Conservation (phyloP, 1,140 invertebrate species). For the Trachymyrmex cornetzi region DNA sequence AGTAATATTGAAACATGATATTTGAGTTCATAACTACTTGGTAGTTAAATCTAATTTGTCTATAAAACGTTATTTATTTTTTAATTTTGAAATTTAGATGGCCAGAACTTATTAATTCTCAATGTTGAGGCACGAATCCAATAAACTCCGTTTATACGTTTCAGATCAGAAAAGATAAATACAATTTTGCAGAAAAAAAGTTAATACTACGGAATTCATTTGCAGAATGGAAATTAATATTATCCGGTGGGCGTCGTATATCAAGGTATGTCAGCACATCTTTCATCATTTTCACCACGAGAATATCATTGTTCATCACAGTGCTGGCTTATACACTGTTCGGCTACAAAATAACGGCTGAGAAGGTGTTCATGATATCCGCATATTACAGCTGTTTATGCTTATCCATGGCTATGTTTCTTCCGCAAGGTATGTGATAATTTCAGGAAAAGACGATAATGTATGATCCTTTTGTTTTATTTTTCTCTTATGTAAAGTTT, state of each 20-base stretch:
- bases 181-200: not conserved
- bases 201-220: conserved; percentile 34
- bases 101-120: not conserved
- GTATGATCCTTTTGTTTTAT: too few species aligned
- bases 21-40: too few species aligned
- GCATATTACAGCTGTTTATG: conserved; percentile 91
- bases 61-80: not conserved
- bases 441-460: too few species aligned
- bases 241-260: conserved; percentile 90
- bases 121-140: not conserved
- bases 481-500: too few species aligned
- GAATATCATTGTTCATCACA: conserved; percentile 92
- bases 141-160: not conserved
- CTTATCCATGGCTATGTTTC: conserved; percentile 91
- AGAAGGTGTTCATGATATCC: conserved; percentile 92
- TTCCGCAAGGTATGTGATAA: conserved; percentile 88
- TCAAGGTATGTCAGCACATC: conserved; percentile 90
- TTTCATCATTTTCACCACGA: conserved; percentile 91
- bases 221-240: conserved; percentile 89
- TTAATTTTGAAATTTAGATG: not conserved
- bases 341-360: conserved; percentile 89
- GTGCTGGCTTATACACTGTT: conserved; percentile 92
- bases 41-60: too few species aligned
- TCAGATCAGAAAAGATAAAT: not conserved
- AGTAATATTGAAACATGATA: too few species aligned